Conservation (phyloP, 2,888 invertebrate genomes). For the Agrochola litura region DNA sequence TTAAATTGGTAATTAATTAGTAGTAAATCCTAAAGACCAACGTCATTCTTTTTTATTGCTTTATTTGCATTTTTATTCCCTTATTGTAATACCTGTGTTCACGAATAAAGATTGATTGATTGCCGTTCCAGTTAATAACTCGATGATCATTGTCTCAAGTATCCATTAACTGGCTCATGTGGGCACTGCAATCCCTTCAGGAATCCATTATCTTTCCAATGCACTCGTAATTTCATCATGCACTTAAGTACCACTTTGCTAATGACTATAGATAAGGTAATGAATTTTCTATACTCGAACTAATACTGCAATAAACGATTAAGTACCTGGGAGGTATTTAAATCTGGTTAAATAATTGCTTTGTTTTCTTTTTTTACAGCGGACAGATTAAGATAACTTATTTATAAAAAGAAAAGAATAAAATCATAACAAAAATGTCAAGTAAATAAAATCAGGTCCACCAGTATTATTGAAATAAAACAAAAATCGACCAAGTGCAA, state of each 20-base stretch:
- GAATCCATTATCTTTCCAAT: conserved; percentile 10
- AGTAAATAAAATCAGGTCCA: not conserved
- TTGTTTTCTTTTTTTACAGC: conserved; percentile 8
- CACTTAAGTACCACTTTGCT: conserved; percentile 10
- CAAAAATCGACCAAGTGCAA: not conserved
- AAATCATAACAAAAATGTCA: not conserved
- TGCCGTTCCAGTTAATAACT: too few relatives aligned
- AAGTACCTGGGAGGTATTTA: not conserved
- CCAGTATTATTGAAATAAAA: not conserved
- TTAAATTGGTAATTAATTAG: too few relatives aligned
- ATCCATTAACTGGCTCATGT: not conserved
- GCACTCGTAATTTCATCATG: conserved; percentile 1
- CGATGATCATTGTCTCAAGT: not conserved
- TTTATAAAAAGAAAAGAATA: not conserved
- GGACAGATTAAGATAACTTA: not conserved
- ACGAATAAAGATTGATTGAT: too few relatives aligned
- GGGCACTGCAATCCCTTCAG: not conserved
- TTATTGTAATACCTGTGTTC: too few relatives aligned
- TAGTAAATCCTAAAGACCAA: not conserved
- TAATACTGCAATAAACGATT: conserved; percentile 1
- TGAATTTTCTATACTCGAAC: conserved; percentile 17
- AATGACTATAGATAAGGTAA: conserved; percentile 7
- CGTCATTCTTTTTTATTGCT: not conserved
- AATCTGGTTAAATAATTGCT: not conserved
- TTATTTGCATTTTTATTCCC: too few relatives aligned